These are phyloP conservation scores for Machaerirhynchus nigripectus DNA, from an alignment of 2,113 vertebrate species.

Conservation along the genomic window DNA sequence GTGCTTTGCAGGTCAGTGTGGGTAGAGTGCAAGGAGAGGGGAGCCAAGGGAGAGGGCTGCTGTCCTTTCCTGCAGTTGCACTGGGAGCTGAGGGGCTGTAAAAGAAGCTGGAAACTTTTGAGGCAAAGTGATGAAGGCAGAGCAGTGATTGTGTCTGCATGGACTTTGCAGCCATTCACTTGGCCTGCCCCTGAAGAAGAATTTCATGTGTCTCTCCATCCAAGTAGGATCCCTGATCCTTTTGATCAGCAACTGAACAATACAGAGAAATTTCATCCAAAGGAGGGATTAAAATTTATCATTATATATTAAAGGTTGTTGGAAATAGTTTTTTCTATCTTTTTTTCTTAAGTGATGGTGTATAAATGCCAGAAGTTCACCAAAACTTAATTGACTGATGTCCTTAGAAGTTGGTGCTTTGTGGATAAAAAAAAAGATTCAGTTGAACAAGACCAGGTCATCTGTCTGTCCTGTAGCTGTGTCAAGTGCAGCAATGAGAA, in stretches of 20 bases:
- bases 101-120: not conserved
- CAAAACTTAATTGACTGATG: not conserved
- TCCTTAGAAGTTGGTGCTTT: not conserved
- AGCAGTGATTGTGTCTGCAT: not conserved
- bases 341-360: not conserved
- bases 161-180: not conserved
- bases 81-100: not conserved
- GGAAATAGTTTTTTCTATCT: not conserved
- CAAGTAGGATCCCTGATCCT: not conserved
- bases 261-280: not conserved
- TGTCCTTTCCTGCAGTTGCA: not conserved
- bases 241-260: not conserved
- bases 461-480: not conserved
- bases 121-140: not conserved
- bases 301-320: not conserved
- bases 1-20: not conserved
- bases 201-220: not conserved
- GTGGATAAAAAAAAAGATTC: not conserved
- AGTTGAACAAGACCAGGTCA: not conserved
- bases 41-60: not conserved
- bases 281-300: not conserved
- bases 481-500: not conserved
- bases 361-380: not conserved
- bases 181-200: not conserved
- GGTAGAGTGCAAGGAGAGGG: not conserved